Evolutionary conservation across 2,797 vertebrate species (phyloP).

Genomic region (Australoheros facetus): DNA sequence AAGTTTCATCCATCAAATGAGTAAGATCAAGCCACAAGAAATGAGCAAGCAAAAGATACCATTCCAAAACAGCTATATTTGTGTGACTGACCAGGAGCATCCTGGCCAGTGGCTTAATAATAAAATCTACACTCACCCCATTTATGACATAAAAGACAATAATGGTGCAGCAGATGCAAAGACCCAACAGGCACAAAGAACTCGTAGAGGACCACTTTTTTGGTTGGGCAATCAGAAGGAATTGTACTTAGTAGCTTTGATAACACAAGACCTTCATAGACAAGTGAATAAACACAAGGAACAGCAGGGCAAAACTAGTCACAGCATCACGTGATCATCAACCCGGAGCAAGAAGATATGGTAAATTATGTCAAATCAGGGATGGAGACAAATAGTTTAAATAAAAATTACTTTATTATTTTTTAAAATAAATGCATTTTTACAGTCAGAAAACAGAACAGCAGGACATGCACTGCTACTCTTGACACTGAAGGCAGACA

Average conservation of each 20-base stretch:
- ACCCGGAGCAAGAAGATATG: no score
- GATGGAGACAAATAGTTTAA: conserved; percentile 61
- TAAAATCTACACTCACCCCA: no score
- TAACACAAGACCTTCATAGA: no score
- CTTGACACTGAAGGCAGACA: conserved; percentile 75
- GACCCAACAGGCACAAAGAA: not conserved
- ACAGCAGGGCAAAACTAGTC: no score
- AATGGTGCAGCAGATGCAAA: not conserved
- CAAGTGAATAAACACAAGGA: no score
- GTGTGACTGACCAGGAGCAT: not conserved
- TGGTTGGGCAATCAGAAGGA: no score
- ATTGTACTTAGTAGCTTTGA: no score
- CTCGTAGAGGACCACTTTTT: no score
- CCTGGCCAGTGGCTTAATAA: not conserved
- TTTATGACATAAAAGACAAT: not conserved
- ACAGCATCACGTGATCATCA: no score
- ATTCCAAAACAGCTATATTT: not conserved
- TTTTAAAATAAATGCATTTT: conserved; percentile 88
- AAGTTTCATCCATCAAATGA: not conserved
- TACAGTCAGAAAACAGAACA: conserved; percentile 80
- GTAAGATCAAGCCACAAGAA: not conserved
- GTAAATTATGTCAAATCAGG: not conserved
- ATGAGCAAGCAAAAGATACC: not conserved
- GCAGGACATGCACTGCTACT: conserved; percentile 81
- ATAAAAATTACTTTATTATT: conserved; percentile 84